Evolutionary conservation across 2,797 vertebrate species (phyloP).

Genomic region (Sparus aurata): DNA sequence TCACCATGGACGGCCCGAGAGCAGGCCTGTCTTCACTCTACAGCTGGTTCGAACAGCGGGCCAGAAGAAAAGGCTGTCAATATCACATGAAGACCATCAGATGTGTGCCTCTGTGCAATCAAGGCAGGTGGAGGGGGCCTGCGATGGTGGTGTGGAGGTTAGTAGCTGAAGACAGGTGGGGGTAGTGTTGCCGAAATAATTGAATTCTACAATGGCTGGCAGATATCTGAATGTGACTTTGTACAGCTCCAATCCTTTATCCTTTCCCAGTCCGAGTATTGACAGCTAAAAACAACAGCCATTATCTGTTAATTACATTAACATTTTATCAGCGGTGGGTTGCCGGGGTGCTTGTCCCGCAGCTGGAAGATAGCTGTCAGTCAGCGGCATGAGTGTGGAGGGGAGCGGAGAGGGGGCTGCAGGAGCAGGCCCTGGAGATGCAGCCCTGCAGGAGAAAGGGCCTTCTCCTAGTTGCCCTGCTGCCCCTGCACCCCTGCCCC

Average conservation of each 20-base stretch:
- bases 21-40: conserved; percentile 14
- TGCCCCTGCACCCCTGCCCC: conserved; percentile 66
- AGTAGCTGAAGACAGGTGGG: conserved; percentile 76
- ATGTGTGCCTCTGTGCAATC: conserved; percentile 52
- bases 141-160: conserved; percentile 62
- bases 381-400: conserved; percentile 72
- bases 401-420: conserved; percentile 52
- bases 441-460: conserved; percentile 65
- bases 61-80: conserved; percentile 56
- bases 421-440: conserved; percentile 68
- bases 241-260: conserved; percentile 87
- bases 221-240: conserved; percentile 93
- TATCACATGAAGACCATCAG: conserved; percentile 60
- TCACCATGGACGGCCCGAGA: conserved; percentile 55
- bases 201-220: conserved; percentile 89
- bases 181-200: conserved; percentile 85
- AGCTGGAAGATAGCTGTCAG: conserved; percentile 88
- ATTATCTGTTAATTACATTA: conserved; percentile 94
- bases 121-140: conserved; percentile 48
- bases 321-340: conserved; percentile 89
- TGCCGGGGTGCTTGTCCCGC: conserved; percentile 80
- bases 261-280: conserved; percentile 85
- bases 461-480: conserved; percentile 66
- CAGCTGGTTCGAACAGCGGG: conserved; percentile 33
- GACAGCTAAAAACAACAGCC: conserved; percentile 92